Evolutionary conservation across 1,140 invertebrate species (phyloP).

Genomic region (Drosophila kepulauana): DNA sequence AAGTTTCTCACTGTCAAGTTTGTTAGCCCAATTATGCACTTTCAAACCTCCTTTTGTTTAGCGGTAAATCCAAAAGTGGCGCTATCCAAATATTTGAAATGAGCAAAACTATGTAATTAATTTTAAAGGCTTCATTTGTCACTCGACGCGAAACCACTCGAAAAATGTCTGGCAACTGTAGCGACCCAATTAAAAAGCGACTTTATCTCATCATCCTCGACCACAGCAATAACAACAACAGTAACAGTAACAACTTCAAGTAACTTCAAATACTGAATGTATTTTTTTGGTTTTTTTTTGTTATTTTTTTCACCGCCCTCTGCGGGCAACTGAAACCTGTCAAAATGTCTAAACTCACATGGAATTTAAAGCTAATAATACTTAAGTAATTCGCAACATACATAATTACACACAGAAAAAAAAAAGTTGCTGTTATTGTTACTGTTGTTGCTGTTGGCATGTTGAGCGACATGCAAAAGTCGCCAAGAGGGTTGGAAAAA

Average conservation of each 20-base stretch:
- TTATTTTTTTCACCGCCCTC: constrained; percentile 35
- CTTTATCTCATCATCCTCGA: constrained; percentile 45
- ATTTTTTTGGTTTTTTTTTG: background rate
- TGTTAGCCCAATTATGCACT: background rate
- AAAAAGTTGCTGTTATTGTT: constrained; percentile 35
- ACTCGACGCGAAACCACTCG: constrained; percentile 26
- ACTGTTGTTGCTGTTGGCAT: constrained; percentile 35
- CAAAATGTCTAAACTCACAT: constrained; percentile 62
- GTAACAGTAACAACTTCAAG: too few species aligned
- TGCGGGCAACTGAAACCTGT: constrained; percentile 53
- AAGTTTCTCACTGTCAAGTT: background rate
- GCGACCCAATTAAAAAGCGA: constrained; percentile 54
- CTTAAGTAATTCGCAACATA: constrained; percentile 64
- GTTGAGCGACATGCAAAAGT: constrained; percentile 51
- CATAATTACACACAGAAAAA: constrained; percentile 57
- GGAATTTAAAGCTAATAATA: constrained; percentile 67
- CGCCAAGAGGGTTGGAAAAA: constrained; percentile 40
- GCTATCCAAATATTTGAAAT: background rate
- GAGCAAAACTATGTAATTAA: constrained; percentile 1
- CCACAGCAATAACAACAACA: constrained; percentile 7
- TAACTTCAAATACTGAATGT: constrained; percentile 8
- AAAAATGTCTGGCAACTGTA: constrained; percentile 34
- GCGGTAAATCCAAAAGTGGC: background rate
- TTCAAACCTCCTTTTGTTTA: background rate
- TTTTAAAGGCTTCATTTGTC: constrained; percentile 15